Evolutionary conservation across 2,888 invertebrate genomes (phyloP), one percentile per base, ranked within the genome.

Genomic region (Octodonta nipae): DNA sequence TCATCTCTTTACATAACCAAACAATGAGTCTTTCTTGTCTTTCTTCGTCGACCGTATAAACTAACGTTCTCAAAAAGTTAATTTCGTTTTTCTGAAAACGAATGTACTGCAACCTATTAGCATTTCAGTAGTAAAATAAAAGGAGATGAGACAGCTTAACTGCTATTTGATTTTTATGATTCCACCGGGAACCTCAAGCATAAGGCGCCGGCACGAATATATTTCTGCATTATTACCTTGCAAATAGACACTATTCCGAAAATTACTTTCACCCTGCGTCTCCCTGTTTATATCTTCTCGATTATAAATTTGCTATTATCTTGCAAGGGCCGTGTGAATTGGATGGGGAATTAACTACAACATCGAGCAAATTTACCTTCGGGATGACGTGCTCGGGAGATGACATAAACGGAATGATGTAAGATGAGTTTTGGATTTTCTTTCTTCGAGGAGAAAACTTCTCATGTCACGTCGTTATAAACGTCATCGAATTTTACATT

Each of bases 271-370:
- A 33, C 45, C 43, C 43, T 37, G 28, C 30, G 34, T 40, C 34
- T 41, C 36, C 40, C 42, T 41, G 44, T 45, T 48, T 42, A 46
- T 45, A 40, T 43, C 38, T 40, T 32, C 36, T 42, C 41, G 44
- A 46, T 48, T 47, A 46, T 46, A 46, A 46, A 47, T 47, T 47
- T 43, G 41, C 36, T 41, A 43, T 43, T 47, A 45, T 43, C 35
- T 31, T 39, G 36, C 35, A 30, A 35, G 42, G 43, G 42, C 36
- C 36, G 34, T 29, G 29, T 40, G 36, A 47, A 46, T 47, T 46
- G 46, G 37, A 40, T 33, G 42, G 39, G 42, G 44, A 45, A 43
- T 38, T 41, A 43, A 43, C 44, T 44, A 43, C 45, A 49, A 47
- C 40, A 39, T 34, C 28, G 38, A 42, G 33, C 37, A 35, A 42